phyloP scores from a whole-genome alignment of 2,113 vertebrate species.

The Cnemophilus loriae region DNA sequence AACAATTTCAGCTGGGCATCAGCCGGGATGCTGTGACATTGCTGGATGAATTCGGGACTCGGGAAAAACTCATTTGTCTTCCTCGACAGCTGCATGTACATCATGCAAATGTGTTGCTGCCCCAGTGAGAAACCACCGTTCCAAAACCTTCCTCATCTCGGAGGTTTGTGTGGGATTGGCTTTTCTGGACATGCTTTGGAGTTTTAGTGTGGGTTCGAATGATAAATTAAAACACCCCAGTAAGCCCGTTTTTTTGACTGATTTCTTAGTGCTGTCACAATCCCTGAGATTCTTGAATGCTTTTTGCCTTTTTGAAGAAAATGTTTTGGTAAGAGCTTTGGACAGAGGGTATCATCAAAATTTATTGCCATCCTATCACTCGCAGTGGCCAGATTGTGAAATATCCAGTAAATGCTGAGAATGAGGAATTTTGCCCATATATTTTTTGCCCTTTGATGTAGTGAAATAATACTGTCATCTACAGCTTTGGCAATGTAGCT shows the following conservation, averaged over 20 bases:
- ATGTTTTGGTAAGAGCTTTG: not conserved
- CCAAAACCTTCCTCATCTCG: slow-evolving; percentile 9
- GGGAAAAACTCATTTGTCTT: slow-evolving; percentile 24
- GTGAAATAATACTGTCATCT: not conserved
- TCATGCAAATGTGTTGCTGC: not conserved
- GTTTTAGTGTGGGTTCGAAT: not conserved
- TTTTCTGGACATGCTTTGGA: not conserved
- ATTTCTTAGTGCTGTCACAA: not conserved
- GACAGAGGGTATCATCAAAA: not conserved
- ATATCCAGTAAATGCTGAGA: not conserved
- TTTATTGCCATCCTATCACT: not conserved
- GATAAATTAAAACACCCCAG: not conserved
- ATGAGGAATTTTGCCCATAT: not conserved
- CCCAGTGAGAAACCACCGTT: not conserved
- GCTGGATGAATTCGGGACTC: not conserved
- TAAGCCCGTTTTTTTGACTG: not conserved
- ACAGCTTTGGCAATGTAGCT: not conserved
- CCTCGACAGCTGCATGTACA: not conserved
- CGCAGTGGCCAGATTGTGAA: not conserved
- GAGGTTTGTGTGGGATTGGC: not conserved
- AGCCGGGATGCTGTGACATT: not conserved
- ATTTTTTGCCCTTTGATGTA: not conserved
- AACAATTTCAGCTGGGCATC: not conserved
- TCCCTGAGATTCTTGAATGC: not conserved
- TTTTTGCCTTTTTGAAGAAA: not conserved